Conservation (phyloP, 2,797 vertebrate species). For the Lagorchestes hirsutus region DNA sequence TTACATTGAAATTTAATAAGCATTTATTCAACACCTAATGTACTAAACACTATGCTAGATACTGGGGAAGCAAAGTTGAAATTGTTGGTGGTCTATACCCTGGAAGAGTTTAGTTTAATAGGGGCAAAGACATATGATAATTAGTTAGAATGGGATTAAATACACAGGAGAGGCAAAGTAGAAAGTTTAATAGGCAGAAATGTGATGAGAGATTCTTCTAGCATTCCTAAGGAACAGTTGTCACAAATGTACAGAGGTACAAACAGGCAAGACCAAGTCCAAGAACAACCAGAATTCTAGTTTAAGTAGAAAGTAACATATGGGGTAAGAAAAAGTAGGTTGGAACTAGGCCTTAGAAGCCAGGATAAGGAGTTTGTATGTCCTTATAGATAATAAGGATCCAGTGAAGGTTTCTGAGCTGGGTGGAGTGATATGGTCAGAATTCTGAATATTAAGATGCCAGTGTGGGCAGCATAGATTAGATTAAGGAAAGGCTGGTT, state of each 20-base stretch:
- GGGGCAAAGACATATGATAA: background rate
- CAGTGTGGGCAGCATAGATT: background rate
- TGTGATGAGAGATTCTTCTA: background rate
- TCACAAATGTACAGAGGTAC: background rate
- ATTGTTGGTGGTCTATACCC: background rate
- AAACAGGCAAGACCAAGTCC: background rate
- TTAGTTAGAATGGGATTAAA: background rate
- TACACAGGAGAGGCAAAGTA: background rate
- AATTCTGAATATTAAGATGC: background rate
- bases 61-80: background rate
- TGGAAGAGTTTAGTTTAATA: background rate
- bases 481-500: background rate
- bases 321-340: background rate
- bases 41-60: background rate
- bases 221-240: background rate
- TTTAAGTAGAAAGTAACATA: background rate
- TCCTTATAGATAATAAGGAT: background rate
- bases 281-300: background rate
- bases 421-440: background rate
- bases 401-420: background rate
- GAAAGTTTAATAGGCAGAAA: background rate
- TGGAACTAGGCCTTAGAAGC: background rate
- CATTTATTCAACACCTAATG: background rate
- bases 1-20: background rate
- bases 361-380: background rate